Conservation (phyloP, 1,140 invertebrate species). For the Hermetia illucens region DNA sequence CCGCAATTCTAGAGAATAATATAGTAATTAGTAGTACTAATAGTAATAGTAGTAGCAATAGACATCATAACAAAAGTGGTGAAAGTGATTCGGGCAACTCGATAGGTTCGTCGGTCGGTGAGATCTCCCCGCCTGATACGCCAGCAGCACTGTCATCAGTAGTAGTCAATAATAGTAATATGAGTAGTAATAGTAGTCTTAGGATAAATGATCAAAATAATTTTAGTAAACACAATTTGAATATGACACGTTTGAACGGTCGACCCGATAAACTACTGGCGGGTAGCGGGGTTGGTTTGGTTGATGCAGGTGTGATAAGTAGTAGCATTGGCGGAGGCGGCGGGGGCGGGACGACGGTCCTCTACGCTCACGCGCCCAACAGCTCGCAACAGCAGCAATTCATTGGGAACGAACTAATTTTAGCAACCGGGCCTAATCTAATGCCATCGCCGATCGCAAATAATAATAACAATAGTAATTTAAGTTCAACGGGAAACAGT, state of each 20-base stretch:
- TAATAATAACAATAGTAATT: slow-evolving; percentile 4
- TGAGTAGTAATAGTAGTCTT: not conserved
- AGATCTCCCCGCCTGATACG: slow-evolving; percentile 26
- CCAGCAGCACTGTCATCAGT: slow-evolving; percentile 20
- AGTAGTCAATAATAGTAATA: slow-evolving; percentile 8
- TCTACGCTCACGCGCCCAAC: not conserved
- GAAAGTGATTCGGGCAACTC: slow-evolving; percentile 26
- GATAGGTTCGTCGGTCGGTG: slow-evolving; percentile 24
- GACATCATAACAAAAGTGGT: slow-evolving; percentile 10
- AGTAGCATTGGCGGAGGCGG: not conserved
- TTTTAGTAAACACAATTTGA: slow-evolving; percentile 1
- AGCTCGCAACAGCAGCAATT: not conserved
- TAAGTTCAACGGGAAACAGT: slow-evolving; percentile 5
- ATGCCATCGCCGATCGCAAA: not conserved
- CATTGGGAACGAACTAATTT: not conserved
- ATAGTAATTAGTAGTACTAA: slow-evolving; percentile 16
- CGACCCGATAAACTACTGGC: slow-evolving; percentile 10
- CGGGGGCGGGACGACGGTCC: not conserved
- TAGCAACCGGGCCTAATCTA: not conserved
- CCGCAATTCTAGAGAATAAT: slow-evolving; percentile 5
- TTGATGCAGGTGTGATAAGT: too few species aligned
- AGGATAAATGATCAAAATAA: slow-evolving; percentile 1
- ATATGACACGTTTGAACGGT: slow-evolving; percentile 5
- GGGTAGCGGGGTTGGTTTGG: too few species aligned
- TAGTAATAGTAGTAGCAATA: slow-evolving; percentile 11